Percentiles rank a stretch among this genome's conserved stretches.
Evolutionary conservation across 2,888 invertebrate genomes (phyloP).

Genomic region (Apotomis capreana): DNA sequence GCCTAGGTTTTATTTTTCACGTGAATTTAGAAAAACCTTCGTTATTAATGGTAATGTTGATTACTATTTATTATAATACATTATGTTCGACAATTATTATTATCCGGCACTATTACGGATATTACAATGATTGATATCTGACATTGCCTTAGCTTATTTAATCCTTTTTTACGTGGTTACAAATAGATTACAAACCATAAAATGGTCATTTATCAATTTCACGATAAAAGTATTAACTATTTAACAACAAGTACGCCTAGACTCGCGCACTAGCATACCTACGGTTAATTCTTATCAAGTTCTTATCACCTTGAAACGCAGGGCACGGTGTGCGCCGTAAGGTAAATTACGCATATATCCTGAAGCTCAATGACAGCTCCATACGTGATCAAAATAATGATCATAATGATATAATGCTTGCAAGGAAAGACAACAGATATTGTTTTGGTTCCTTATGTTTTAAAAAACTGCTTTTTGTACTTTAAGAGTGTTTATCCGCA

Average conservation of each 20-base stretch:
- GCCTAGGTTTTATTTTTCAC: no score
- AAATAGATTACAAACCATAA: conserved; percentile 3
- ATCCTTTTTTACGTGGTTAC: not conserved
- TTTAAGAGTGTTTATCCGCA: no score
- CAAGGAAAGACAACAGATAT: not conserved
- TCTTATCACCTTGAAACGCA: conserved; percentile 33
- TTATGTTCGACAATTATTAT: no score
- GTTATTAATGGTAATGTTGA: no score
- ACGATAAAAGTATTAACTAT: conserved; percentile 1
- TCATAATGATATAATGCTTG: conserved; percentile 1
- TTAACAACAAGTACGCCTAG: not conserved
- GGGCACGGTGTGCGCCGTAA: conserved; percentile 12
- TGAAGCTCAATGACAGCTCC: conserved; percentile 26
- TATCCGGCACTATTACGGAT: no score
- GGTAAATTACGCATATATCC: conserved; percentile 32
- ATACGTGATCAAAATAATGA: conserved; percentile 32
- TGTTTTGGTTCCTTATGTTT: not conserved
- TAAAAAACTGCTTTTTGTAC: no score
- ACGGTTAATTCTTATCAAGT: conserved; percentile 22
- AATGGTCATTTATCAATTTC: conserved; percentile 1
- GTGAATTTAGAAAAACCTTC: no score
- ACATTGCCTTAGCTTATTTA: not conserved
- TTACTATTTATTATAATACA: no score
- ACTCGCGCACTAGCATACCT: not conserved
- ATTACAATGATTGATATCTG: not conserved